Evolutionary conservation across 53 echinoderm and acorn worm genomes (phyloP).

Genomic region (Patiria pectinifera): DNA sequence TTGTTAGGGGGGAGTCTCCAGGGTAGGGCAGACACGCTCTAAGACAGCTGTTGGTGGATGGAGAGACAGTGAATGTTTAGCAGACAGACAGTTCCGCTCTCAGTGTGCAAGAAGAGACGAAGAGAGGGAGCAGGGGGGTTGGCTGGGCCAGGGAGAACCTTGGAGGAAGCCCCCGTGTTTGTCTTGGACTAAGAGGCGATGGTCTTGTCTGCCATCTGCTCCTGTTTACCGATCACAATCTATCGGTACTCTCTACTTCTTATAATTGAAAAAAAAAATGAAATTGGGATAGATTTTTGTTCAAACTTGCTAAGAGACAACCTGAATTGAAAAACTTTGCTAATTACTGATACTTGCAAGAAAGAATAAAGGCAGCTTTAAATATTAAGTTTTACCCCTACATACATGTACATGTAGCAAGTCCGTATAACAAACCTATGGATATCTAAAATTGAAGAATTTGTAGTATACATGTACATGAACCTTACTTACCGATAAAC

Average conservation of each 20-base stretch:
- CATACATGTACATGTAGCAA: neutral
- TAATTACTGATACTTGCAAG: no score
- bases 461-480: neutral
- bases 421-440: no score
- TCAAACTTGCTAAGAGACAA: neutral
- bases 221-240: constrained; percentile 30
- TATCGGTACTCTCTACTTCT: no score
- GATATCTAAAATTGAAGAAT: no score
- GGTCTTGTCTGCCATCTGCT: constrained; percentile 60
- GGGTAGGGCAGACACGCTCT: constrained; percentile 55
- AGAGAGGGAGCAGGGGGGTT: neutral
- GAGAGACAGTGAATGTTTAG: constrained; percentile 28
- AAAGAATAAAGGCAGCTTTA: no score
- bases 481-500: neutral
- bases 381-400: no score
- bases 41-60: constrained; percentile 63
- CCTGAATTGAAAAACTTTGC: neutral
- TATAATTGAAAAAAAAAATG: neutral
- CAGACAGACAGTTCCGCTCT: constrained; percentile 33
- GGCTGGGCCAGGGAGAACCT: constrained; percentile 8
- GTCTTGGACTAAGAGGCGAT: constrained; percentile 45
- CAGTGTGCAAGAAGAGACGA: constrained; percentile 6
- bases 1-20: constrained; percentile 51
- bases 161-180: constrained; percentile 52
- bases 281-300: constrained; percentile 4